phyloP scores from a whole-genome alignment of 2,113 vertebrate genomes.

The Boleophthalmus pectinirostris region DNA sequence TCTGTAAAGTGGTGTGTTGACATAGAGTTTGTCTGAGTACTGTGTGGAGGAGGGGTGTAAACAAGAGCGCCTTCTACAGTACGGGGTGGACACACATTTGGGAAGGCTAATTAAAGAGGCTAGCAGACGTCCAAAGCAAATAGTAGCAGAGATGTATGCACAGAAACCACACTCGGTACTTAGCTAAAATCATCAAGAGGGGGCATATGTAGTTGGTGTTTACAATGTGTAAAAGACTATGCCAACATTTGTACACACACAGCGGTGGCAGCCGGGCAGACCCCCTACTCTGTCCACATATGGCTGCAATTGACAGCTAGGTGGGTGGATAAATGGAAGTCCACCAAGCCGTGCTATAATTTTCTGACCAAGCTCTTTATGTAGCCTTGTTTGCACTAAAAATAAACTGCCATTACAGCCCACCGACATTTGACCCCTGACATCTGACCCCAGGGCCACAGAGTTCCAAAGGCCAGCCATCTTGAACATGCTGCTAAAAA shows the following conservation, averaged over 20 bases:
- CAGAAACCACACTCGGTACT: slow-evolving; percentile 39
- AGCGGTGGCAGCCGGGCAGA: slow-evolving; percentile 51
- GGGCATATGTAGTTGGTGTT: slow-evolving; percentile 3
- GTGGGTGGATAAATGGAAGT: slow-evolving; percentile 71
- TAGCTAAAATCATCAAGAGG: slow-evolving; percentile 12
- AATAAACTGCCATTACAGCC: slow-evolving; percentile 72
- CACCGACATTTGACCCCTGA: slow-evolving; percentile 60
- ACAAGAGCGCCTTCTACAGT: slow-evolving; percentile 34
- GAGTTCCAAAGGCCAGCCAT: slow-evolving; percentile 46
- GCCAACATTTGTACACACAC: slow-evolving; percentile 33
- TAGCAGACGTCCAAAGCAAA: slow-evolving; percentile 47
- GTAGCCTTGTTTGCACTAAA: slow-evolving; percentile 70
- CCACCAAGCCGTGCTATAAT: slow-evolving; percentile 66
- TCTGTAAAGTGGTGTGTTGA: slow-evolving; percentile 20
- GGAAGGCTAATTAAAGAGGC: slow-evolving; percentile 58
- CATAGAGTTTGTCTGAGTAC: slow-evolving; percentile 38
- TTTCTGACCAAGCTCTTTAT: slow-evolving; percentile 70
- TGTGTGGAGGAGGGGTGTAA: slow-evolving; percentile 45
- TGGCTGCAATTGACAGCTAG: slow-evolving; percentile 73
- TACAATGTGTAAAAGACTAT: slow-evolving; percentile 31
- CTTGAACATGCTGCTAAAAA: slow-evolving; percentile 61
- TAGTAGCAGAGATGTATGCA: slow-evolving; percentile 55
- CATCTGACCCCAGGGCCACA: slow-evolving; percentile 44
- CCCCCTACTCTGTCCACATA: slow-evolving; percentile 71
- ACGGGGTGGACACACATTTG: slow-evolving; percentile 45